Evolutionary conservation across 2,797 vertebrate genomes (phyloP).

Genomic region (Hozukius guyotensis): DNA sequence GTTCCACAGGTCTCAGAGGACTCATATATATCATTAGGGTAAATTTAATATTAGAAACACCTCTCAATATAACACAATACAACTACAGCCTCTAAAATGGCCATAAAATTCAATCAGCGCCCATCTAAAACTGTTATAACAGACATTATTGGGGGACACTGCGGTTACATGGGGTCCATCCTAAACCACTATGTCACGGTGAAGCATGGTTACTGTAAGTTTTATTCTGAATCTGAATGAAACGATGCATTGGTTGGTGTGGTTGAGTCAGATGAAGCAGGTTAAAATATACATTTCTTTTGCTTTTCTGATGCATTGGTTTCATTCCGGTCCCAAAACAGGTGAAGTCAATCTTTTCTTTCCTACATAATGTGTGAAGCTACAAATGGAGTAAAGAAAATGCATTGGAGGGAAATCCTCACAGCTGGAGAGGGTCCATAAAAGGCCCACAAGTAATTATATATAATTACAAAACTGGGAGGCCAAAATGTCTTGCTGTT

Average conservation of each 20-base stretch:
- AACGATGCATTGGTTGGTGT: not conserved
- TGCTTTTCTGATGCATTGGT: not conserved
- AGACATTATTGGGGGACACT: not conserved
- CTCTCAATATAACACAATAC: not conserved
- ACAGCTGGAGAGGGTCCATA: not conserved
- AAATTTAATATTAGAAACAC: not conserved
- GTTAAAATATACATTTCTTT: not conserved
- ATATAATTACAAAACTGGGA: slow-evolving; percentile 1
- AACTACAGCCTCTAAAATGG: not conserved
- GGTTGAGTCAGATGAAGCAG: not conserved
- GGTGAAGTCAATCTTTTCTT: not conserved
- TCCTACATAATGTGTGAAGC: not conserved
- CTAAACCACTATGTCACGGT: not conserved
- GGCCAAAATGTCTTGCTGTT: not conserved
- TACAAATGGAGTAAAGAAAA: not conserved
- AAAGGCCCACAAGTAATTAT: not conserved
- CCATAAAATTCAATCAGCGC: not conserved
- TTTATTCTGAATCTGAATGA: not conserved
- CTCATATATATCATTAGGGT: no score
- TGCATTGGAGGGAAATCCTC: not conserved
- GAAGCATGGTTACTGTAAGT: not conserved
- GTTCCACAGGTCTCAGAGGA: accelerated
- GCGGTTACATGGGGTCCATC: not conserved
- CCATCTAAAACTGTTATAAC: not conserved
- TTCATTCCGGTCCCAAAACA: not conserved